Evolutionary conservation across 2,888 invertebrate genomes (phyloP).

Genomic region (Furcula furcula): DNA sequence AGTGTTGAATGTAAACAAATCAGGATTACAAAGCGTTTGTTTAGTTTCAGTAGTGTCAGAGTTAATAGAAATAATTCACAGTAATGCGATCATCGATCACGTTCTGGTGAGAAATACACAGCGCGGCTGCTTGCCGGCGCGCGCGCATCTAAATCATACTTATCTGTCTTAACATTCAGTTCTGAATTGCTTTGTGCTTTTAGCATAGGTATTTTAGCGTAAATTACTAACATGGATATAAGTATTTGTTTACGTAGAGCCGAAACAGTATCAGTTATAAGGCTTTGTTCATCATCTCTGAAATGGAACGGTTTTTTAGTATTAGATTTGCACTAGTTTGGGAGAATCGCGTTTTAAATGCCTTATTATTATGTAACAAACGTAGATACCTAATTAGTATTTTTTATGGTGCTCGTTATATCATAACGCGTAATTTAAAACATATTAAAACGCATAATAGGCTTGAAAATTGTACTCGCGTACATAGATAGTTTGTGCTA

Average conservation of each 20-base stretch:
- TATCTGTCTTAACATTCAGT: constrained; percentile 21
- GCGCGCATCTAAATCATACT: constrained; percentile 33
- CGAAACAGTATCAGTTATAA: too few relatives aligned
- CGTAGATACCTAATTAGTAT: constrained; percentile 13
- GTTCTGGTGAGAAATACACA: constrained; percentile 18
- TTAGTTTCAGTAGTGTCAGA: constrained; percentile 13
- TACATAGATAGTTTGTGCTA: constrained; percentile 7
- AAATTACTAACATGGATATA: too few relatives aligned
- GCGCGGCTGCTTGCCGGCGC: constrained; percentile 13
- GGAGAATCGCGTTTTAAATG: too few relatives aligned
- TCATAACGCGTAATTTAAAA: constrained; percentile 15
- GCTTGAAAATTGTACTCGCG: constrained; percentile 4
- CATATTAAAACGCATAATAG: constrained; percentile 10
- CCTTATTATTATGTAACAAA: constrained; percentile 17
- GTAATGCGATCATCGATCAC: constrained; percentile 27
- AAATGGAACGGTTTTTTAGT: too few relatives aligned
- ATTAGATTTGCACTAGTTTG: too few relatives aligned
- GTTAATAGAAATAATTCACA: constrained; percentile 32
- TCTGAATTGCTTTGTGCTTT: too few relatives aligned
- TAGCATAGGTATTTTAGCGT: too few relatives aligned
- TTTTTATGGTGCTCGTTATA: constrained; percentile 14
- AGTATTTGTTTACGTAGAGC: too few relatives aligned
- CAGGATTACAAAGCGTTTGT: background rate
- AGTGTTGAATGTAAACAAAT: too few relatives aligned
- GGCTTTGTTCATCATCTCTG: too few relatives aligned